A percentile compares a stretch with the other conserved stretches of the same genome.
Conservation (phyloP, 2,888 invertebrate species). For the Brachypalpus laphriformis region DNA sequence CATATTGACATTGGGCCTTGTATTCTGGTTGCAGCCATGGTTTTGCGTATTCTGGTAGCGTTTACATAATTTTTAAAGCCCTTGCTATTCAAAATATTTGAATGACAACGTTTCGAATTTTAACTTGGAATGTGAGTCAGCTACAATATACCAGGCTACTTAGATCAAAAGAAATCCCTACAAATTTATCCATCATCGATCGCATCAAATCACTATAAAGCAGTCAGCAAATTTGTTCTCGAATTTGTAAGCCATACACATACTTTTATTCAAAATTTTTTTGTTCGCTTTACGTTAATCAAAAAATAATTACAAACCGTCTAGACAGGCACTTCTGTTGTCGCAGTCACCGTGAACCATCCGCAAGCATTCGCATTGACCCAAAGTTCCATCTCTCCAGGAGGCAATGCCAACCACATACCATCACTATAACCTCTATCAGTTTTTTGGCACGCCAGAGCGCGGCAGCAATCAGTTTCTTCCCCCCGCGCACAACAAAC, state of each 20-base stretch:
- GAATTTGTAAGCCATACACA: constrained; percentile 1
- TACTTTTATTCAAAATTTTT: not conserved
- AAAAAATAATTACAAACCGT: constrained; percentile 67
- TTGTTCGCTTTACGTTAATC: constrained; percentile 46
- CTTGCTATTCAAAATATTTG: too few relatives aligned
- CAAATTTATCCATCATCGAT: not conserved
- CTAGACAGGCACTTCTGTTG: constrained; percentile 62
- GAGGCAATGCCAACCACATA: constrained; percentile 32
- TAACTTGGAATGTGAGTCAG: too few relatives aligned
- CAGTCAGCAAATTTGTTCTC: not conserved
- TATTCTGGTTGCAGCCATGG: too few relatives aligned
- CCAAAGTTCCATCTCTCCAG: constrained; percentile 18
- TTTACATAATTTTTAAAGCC: too few relatives aligned
- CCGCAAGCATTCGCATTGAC: not conserved
- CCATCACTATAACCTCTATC: constrained; percentile 9
- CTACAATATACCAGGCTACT: too few relatives aligned
- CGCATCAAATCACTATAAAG: not conserved
- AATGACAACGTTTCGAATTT: too few relatives aligned
- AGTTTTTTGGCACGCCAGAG: constrained; percentile 20
- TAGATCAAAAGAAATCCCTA: too few relatives aligned
- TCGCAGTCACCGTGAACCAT: constrained; percentile 8
- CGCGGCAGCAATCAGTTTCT: constrained; percentile 44
- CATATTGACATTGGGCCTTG: too few relatives aligned
- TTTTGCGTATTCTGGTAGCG: too few relatives aligned
- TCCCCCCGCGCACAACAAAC: not conserved